Base-by-base conservation (phyloP, 2,888 invertebrate genomes). In the Rhamnusium bicolor region DNA sequence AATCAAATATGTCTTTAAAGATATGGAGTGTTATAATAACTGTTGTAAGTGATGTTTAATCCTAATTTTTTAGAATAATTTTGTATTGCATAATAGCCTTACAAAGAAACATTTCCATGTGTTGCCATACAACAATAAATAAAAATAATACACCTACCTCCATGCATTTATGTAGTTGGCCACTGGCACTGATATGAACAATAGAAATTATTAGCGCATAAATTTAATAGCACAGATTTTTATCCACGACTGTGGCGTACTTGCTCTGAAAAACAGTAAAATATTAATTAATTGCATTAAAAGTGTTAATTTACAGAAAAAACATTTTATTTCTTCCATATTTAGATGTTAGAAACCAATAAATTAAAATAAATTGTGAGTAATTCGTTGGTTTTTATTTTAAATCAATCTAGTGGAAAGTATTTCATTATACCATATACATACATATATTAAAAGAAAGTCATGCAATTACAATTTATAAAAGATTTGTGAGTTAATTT, bases 201-300 rank as follows among this genome's bases (percentile, higher is more conserved):
- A 21, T n/a, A 54, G 27, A 54, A 54, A 18, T 58, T 58, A 58
- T 58, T 58, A 58, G 58, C 29, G 58, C 58, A 58, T 58, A 58
- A 58, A 58, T 16, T n/a, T 29, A 24, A 29, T 58, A 58, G 24
- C 58, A 27, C 24, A 54, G 12, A 54, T 54, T 54, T 58, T 32
- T 58, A 8, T 32, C 14, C 12, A 16, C 16, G 8, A 58, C 10
- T 58, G 32, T 32, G 54, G 12, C 12, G 32, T 58, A 32, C 14
- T 58, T 58, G 29, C 27, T 58, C 58, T 29, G 29, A 58, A 58
- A 16, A 58, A 10, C 58, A 58, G 16, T 58, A 18, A 58, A 27
- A 29, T 58, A 58, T 32, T 58, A 58, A 58, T 58, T 27, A 27
- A 32, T 3, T 10, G 18, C 10, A 58, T 27, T 58, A 58, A n/a